phyloP scores from a whole-genome alignment of 1,140 invertebrate species.

The Armadillidium nasatum region DNA sequence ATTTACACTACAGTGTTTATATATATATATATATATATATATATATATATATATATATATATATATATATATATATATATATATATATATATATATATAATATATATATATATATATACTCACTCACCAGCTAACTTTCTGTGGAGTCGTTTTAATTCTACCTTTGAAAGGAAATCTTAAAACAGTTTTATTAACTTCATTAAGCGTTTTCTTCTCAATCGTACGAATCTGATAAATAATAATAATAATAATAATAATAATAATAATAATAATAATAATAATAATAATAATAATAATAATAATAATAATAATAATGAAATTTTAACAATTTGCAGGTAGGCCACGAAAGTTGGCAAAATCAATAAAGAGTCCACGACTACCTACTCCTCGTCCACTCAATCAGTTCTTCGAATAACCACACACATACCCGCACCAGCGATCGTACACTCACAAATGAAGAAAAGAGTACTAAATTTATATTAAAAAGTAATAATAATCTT shows the following conservation, averaged over 20 bases:
- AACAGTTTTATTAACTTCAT: slow-evolving; percentile 2
- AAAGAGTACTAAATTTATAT: too few relatives aligned
- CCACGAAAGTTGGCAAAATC: too few relatives aligned
- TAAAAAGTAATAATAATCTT: too few relatives aligned
- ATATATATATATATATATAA: too few relatives aligned
- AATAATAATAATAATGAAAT: background rate
- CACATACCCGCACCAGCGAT: too few relatives aligned
- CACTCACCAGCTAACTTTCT: slow-evolving; percentile 27
- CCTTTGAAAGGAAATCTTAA: slow-evolving; percentile 20
- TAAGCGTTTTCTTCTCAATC: slow-evolving; percentile 12
- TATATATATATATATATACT: background rate
- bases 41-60: too few relatives aligned
- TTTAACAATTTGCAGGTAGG: background rate
- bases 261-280: slow-evolving; percentile 13
- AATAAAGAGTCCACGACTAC: too few relatives aligned
- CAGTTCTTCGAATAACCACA: too few relatives aligned
- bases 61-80: too few relatives aligned
- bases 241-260: background rate
- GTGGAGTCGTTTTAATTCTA: slow-evolving; percentile 19
- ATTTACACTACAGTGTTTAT: too few relatives aligned
- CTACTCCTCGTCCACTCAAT: background rate
- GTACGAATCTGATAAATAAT: slow-evolving; percentile 7
- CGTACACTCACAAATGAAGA: too few relatives aligned
- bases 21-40: too few relatives aligned
- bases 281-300: slow-evolving; percentile 11